phyloP scores from a whole-genome alignment of 2,113 vertebrate genomes.

The Pelecanoides urinatrix region DNA sequence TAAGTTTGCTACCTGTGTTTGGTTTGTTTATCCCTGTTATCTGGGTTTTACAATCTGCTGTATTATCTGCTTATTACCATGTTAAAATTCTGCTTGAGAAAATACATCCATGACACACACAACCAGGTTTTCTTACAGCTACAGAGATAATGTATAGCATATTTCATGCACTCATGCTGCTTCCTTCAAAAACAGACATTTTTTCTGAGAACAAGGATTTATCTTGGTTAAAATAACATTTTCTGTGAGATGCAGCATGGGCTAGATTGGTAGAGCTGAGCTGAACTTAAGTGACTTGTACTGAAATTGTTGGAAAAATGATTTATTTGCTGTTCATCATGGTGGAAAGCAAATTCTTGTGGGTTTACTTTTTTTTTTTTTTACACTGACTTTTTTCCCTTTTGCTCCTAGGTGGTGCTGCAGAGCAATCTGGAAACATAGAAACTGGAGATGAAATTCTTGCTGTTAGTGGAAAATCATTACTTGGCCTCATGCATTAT shows the following conservation, averaged over 20 bases:
- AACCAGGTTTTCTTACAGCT: background rate
- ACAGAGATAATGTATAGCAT: background rate
- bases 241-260: background rate
- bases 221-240: background rate
- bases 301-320: background rate
- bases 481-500: constrained; percentile 87
- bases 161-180: background rate
- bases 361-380: background rate
- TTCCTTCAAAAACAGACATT: background rate
- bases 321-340: background rate
- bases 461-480: constrained; percentile 85
- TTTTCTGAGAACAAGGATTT: background rate
- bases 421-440: constrained; percentile 84
- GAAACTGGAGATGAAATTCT: constrained; percentile 90
- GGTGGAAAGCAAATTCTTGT: background rate
- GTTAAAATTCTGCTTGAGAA: background rate
- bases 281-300: background rate
- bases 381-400: background rate
- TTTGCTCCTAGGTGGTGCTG: constrained; percentile 82
- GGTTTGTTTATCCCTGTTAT: background rate
- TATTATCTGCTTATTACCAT: background rate
- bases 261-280: background rate
- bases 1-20: background rate
- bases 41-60: background rate
- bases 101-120: background rate